Conservation (phyloP, 2,113 vertebrate species). For the Abramis brama region DNA sequence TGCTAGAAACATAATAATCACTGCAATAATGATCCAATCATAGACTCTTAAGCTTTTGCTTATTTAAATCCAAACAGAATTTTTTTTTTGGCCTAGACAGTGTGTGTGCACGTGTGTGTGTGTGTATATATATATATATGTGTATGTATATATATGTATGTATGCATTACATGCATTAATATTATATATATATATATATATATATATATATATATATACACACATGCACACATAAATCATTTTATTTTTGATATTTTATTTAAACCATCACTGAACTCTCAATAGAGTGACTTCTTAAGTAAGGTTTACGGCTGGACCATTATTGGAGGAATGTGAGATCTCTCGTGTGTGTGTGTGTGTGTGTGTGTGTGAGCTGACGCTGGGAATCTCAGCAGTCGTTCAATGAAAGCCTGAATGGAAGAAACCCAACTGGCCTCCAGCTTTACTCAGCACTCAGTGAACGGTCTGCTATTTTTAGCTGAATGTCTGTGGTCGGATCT, state of each 20-base stretch:
- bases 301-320: background rate
- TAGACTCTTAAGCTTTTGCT: too few relatives aligned
- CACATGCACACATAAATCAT: background rate
- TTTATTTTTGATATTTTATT: background rate
- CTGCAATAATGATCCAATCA: too few relatives aligned
- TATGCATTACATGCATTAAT: too few relatives aligned
- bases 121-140: too few relatives aligned
- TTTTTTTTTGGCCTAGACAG: too few relatives aligned
- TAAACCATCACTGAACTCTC: background rate
- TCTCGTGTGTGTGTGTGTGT: background rate
- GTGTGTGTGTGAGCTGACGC: background rate
- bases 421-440: background rate
- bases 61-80: too few relatives aligned
- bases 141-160: too few relatives aligned
- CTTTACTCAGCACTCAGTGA: background rate
- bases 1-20: too few relatives aligned
- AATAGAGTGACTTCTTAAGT: background rate
- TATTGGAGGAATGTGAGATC: background rate
- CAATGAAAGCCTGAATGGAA: background rate
- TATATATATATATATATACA: background rate
- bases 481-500: background rate
- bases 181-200: too few relatives aligned
- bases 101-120: too few relatives aligned
- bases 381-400: background rate
- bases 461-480: conserved; percentile 17